Percentiles rank a stretch among this genome's conserved stretches.
Conservation (phyloP, 2,797 vertebrate species). For the Tragopan temminckii region DNA sequence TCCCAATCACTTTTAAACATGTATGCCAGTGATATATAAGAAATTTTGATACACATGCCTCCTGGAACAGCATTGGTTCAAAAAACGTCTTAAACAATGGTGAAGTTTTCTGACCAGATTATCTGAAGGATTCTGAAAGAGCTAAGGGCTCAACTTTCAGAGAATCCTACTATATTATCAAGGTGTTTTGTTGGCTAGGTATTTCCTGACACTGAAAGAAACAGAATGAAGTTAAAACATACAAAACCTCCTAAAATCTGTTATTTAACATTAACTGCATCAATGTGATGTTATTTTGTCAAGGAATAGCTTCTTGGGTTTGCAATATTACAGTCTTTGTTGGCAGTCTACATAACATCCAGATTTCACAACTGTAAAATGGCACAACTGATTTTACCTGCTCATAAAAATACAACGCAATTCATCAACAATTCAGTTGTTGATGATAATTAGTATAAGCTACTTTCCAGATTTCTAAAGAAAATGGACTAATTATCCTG, state of each 20-base stretch:
- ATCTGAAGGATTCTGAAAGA: background rate
- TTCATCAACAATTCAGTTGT: background rate
- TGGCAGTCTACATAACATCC: background rate
- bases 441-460: background rate
- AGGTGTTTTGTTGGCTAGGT: background rate
- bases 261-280: background rate
- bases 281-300: background rate
- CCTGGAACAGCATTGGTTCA: background rate
- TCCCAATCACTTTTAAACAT: background rate
- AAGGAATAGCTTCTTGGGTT: background rate
- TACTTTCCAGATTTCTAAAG: conserved; percentile 12
- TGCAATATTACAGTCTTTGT: background rate
- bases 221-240: background rate
- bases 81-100: background rate
- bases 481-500: background rate
- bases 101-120: background rate
- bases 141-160: background rate
- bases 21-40: background rate
- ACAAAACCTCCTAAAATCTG: background rate
- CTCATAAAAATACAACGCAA: background rate
- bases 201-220: background rate
- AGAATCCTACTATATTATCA: background rate
- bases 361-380: background rate
- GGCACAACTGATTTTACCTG: background rate
- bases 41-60: background rate